A percentile compares a stretch with the other conserved stretches of the same genome.
These are phyloP conservation scores for Cardiocondyla obscurior DNA, from an alignment of 1,140 invertebrate species.

Conservation along the genomic window DNA sequence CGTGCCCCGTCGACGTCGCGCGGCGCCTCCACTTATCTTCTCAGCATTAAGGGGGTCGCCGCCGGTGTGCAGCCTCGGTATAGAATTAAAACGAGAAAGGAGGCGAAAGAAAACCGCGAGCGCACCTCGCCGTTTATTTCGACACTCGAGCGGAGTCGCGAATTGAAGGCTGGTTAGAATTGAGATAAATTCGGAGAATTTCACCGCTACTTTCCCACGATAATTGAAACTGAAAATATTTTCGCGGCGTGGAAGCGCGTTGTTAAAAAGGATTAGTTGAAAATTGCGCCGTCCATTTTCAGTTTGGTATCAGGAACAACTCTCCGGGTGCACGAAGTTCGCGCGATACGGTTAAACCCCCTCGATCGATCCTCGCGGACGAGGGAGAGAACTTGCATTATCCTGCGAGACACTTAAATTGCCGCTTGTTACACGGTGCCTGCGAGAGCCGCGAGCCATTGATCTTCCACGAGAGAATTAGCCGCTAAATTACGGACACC, in stretches of 20 bases:
- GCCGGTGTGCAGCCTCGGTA: not conserved
- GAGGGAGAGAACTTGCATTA: constrained; percentile 41
- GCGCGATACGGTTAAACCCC: not conserved
- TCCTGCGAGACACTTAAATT: constrained; percentile 53
- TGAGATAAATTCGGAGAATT: not conserved
- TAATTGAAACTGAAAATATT: not conserved
- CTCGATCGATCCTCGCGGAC: constrained; percentile 29
- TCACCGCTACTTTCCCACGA: not conserved
- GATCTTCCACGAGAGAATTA: constrained; percentile 47
- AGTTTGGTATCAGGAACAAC: not conserved
- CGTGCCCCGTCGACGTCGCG: constrained; percentile 45
- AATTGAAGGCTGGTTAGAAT: not conserved
- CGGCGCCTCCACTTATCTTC: constrained; percentile 67
- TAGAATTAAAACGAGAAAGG: constrained; percentile 24
- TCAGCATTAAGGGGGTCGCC: constrained; percentile 36
- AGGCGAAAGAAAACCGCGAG: not conserved
- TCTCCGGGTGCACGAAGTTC: not conserved
- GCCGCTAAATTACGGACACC: constrained; percentile 44
- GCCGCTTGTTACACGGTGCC: constrained; percentile 40
- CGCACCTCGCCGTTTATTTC: not conserved
- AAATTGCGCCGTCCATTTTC: not conserved
- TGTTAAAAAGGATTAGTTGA: not conserved
- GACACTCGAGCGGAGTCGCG: not conserved
- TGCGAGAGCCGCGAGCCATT: constrained; percentile 38
- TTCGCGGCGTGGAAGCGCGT: not conserved